phyloP scores from a whole-genome alignment of 2,113 vertebrate genomes.

The Lontra canadensis region DNA sequence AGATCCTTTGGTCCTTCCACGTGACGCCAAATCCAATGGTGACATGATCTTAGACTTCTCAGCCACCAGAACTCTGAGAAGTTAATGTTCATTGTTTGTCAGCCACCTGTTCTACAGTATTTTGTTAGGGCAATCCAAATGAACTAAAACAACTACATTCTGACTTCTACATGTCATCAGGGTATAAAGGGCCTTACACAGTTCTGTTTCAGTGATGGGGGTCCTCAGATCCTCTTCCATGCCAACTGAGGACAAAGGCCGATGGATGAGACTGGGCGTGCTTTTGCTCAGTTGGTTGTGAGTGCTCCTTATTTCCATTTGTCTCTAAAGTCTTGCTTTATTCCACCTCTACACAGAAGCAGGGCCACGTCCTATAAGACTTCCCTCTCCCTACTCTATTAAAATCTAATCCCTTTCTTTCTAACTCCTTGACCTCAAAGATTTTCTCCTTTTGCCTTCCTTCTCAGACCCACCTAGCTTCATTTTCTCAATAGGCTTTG shows the following conservation, averaged over 20 bases:
- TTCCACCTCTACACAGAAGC: neutral
- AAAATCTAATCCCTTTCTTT: neutral
- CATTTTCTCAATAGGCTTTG: neutral
- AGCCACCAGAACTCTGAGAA: neutral
- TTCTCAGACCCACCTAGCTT: neutral
- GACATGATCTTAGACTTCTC: neutral
- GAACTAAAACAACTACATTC: accelerated
- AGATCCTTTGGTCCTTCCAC: neutral
- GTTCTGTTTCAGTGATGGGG: neutral
- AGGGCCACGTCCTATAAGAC: neutral
- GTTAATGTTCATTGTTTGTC: neutral
- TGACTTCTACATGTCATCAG: neutral
- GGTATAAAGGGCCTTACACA: accelerated
- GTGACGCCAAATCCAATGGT: too few species aligned
- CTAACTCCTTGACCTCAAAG: neutral
- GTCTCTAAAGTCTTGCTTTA: neutral
- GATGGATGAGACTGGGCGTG: neutral
- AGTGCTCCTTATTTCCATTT: neutral
- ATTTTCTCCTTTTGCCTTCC: neutral
- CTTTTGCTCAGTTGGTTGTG: neutral
- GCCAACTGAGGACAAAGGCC: accelerated
- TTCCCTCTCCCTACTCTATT: neutral
- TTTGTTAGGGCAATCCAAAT: neutral
- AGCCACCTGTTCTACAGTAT: neutral
- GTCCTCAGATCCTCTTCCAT: accelerated